These are phyloP conservation scores for Mamestra brassicae DNA, from an alignment of 2,888 invertebrate species.

Conservation along the genomic window DNA sequence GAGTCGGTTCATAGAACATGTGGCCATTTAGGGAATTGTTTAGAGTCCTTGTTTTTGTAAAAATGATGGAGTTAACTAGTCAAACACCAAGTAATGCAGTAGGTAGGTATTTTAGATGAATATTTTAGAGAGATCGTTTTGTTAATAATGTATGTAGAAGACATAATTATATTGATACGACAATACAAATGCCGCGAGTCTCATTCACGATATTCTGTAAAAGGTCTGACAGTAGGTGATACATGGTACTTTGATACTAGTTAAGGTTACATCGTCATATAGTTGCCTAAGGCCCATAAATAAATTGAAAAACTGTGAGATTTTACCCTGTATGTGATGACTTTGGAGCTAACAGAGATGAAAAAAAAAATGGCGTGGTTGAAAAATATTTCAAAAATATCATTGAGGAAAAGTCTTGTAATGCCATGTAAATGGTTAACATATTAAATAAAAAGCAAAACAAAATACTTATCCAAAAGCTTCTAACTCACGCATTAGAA, in stretches of 20 bases:
- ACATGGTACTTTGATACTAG: background rate
- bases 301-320: background rate
- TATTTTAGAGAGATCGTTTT: background rate
- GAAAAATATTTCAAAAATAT: background rate
- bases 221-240: slow-evolving; percentile 32
- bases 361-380: too few species aligned
- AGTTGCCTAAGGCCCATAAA: slow-evolving; percentile 1
- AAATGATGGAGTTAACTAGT: background rate
- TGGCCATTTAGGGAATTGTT: background rate
- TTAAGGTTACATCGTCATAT: slow-evolving; percentile 14
- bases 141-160: background rate
- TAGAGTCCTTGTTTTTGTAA: background rate
- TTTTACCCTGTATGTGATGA: too few species aligned
- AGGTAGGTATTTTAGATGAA: background rate
- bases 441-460: background rate
- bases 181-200: background rate
- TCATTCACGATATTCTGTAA: slow-evolving; percentile 19
- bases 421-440: background rate
- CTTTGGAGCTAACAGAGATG: background rate
- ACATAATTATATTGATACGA: slow-evolving; percentile 1
- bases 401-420: background rate
- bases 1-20: background rate
- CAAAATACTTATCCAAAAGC: slow-evolving; percentile 1
- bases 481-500: slow-evolving; percentile 12
- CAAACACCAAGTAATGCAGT: background rate